A percentile compares a stretch with the other conserved stretches of the same genome.
phyloP scores from a whole-genome alignment of 2,797 vertebrate species.

The Pangasius macronema region DNA sequence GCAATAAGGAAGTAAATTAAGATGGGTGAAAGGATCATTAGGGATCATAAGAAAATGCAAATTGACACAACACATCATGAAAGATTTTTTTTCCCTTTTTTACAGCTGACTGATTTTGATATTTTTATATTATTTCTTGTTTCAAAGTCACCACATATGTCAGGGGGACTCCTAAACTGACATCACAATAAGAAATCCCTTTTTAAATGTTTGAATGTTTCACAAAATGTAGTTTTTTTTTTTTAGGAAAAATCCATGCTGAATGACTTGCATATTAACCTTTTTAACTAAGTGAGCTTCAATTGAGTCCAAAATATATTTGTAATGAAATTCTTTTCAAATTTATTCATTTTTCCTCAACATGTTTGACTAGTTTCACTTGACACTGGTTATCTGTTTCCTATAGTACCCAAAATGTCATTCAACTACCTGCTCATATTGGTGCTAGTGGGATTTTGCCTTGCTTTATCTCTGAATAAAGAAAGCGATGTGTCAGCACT shows the following conservation, averaged over 20 bases:
- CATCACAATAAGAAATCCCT: background rate
- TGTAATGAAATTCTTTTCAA: background rate
- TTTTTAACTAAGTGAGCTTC: background rate
- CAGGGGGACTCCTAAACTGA: background rate
- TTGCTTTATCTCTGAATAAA: background rate
- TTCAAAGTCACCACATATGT: background rate
- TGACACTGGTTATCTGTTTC: background rate
- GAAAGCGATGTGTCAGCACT: background rate
- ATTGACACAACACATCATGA: too few species aligned
- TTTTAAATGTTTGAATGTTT: background rate
- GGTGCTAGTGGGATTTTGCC: background rate
- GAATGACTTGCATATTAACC: background rate
- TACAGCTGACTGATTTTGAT: background rate
- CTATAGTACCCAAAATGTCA: background rate
- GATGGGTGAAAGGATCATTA: background rate
- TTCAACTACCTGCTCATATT: background rate
- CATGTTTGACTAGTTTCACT: background rate
- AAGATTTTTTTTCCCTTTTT: background rate
- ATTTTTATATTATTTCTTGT: background rate
- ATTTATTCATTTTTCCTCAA: background rate
- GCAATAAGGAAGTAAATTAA: constrained; percentile 1
- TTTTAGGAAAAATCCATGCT: background rate
- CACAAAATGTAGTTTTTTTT: too few species aligned
- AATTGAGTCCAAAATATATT: background rate
- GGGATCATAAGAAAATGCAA: background rate